Conservation (phyloP, 2,888 invertebrate species). For the Exocentrus adspersus region DNA sequence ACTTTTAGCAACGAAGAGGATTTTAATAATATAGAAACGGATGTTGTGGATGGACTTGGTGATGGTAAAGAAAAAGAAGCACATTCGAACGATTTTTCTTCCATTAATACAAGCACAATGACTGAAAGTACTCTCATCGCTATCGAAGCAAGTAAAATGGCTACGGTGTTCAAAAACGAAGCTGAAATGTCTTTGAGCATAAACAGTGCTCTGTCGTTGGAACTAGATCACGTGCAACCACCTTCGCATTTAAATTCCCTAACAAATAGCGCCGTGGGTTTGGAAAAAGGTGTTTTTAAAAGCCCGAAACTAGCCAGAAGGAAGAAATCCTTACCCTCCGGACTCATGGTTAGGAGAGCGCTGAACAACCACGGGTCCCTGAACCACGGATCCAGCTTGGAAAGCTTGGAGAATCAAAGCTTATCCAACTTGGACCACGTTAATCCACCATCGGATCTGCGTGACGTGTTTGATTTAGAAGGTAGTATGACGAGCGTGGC, state of each 20-base stretch:
- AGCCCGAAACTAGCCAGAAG: slow-evolving; percentile 55
- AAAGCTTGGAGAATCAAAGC: slow-evolving; percentile 71
- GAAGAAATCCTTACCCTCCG: slow-evolving; percentile 77
- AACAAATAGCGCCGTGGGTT: slow-evolving; percentile 60
- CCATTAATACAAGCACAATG: slow-evolving; percentile 70
- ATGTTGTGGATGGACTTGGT: slow-evolving; percentile 42
- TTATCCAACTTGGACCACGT: slow-evolving; percentile 80
- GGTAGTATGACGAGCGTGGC: slow-evolving; percentile 86
- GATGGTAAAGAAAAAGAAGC: slow-evolving; percentile 42
- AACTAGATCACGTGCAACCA: slow-evolving; percentile 79
- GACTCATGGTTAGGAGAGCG: slow-evolving; percentile 77
- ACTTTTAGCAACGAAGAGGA: slow-evolving; percentile 72
- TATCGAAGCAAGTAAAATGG: slow-evolving; percentile 78
- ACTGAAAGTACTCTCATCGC: slow-evolving; percentile 78
- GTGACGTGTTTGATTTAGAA: slow-evolving; percentile 71
- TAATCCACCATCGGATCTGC: slow-evolving; percentile 78
- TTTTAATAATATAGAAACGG: slow-evolving; percentile 43
- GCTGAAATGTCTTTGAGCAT: slow-evolving; percentile 70
- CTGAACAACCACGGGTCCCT: slow-evolving; percentile 68
- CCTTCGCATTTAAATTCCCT: slow-evolving; percentile 80
- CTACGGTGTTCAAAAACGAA: slow-evolving; percentile 67
- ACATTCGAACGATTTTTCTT: slow-evolving; percentile 62
- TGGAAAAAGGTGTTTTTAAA: slow-evolving; percentile 43
- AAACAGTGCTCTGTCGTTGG: slow-evolving; percentile 71
- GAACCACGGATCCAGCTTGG: slow-evolving; percentile 66